phyloP scores from a whole-genome alignment of 2,113 vertebrate species.

The Prionailurus bengalensis region DNA sequence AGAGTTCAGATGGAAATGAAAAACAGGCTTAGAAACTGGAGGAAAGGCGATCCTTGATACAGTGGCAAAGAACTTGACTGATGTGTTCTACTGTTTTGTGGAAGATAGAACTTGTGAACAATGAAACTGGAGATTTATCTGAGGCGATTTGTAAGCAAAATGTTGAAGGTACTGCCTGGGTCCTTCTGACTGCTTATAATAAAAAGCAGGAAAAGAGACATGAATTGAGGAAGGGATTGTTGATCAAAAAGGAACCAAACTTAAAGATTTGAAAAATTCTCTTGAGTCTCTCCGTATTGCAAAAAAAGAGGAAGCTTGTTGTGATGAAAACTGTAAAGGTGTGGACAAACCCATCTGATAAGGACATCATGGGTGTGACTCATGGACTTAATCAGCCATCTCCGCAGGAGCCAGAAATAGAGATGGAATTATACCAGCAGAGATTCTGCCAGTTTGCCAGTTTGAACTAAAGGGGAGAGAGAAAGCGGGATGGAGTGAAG shows the following conservation, averaged over 20 bases:
- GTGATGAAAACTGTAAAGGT: background rate
- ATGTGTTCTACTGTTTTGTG: background rate
- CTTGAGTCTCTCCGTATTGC: background rate
- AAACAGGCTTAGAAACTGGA: background rate
- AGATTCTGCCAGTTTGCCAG: background rate
- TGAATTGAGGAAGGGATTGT: background rate
- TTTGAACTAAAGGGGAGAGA: background rate
- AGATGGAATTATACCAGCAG: background rate
- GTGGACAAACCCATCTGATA: background rate
- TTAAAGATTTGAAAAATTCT: background rate
- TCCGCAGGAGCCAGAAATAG: background rate
- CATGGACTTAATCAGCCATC: background rate
- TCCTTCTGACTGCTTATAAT: background rate
- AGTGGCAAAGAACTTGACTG: background rate
- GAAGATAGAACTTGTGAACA: background rate
- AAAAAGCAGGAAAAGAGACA: background rate
- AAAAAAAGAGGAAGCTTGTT: background rate
- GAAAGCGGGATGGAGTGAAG: background rate
- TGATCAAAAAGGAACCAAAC: background rate
- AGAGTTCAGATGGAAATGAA: background rate
- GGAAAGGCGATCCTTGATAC: background rate
- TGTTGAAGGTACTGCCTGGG: background rate
- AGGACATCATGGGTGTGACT: constrained; percentile 24
- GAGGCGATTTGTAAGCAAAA: background rate
- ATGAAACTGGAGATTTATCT: background rate